Base-by-base conservation (phyloP, 30 jellyfish, hydroid and myxozoan genomes). In the Chrysaora quinquecirrha region DNA sequence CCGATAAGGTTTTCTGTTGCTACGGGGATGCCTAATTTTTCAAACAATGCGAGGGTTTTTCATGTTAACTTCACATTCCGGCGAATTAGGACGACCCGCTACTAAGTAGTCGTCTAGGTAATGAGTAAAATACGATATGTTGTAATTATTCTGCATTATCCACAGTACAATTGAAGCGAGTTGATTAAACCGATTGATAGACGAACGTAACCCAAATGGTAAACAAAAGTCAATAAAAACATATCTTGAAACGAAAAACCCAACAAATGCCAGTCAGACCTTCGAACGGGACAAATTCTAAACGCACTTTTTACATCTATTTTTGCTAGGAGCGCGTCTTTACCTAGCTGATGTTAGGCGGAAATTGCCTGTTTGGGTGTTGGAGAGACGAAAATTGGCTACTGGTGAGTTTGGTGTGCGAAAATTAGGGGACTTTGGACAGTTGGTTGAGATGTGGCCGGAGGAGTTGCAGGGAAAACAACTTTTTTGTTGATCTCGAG, bases 111-210 rank as follows among this genome's bases (percentile, higher is more conserved):
- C 58, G 1, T 2, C 7, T 16, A 1, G 24, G 27, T 65, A 65
- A 65, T 65, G 46, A 30, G 77, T 65, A 30, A 48, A 4, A 65
- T 65, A 22, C 18, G 49, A 0, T 24, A 65, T 65, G 1, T 38
- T 30, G 27, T 65, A 27, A 24, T 65, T 65, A 52, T 65, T 24
- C 30, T 65, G 62, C 48, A 65, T 3, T 4, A 65, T 65, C 77
- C 77, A 65, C 23, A 30, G 30, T 0, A 65, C 14, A 25, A 52
- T 65, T 1, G 25, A n/a, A 1, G 77, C 19, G n/a, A 27, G 48
- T 30, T 30, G 77, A 1, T 48, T 1, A 30, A 65, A 65, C 7
- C 77, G 46, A 27, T 6, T 6, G 33, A 0, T 2, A 20, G 73
- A 6, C 22, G 73, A 60, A 16, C 3, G 3, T 38, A 30, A 65